A percentile compares a stretch with the other conserved stretches of the same genome.
These are phyloP conservation scores for Aleiodes testaceus DNA, from an alignment of 2,888 invertebrate species.

Conservation along the genomic window DNA sequence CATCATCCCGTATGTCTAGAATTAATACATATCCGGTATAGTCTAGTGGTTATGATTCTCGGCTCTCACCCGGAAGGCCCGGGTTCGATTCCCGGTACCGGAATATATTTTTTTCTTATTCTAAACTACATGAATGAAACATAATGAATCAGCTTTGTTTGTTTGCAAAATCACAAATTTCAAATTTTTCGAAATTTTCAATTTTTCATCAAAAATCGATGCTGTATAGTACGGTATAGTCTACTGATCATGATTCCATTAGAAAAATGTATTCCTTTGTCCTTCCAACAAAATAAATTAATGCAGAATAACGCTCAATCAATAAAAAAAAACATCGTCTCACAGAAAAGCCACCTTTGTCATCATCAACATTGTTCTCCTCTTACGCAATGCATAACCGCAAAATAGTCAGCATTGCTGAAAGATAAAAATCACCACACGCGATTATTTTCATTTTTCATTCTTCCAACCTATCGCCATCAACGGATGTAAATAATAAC, in stretches of 20 bases:
- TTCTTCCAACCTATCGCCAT: neutral
- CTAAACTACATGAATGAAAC: too few relatives aligned
- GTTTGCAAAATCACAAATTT: too few relatives aligned
- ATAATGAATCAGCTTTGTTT: too few relatives aligned
- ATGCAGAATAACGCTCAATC: too few relatives aligned
- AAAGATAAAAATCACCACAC: constrained; percentile 1
- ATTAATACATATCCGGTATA: constrained; percentile 3
- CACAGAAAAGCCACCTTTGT: neutral
- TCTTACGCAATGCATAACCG: constrained; percentile 3
- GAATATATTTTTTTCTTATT: constrained; percentile 7
- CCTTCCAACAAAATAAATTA: too few relatives aligned
- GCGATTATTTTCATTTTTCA: neutral
- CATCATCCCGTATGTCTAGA: too few relatives aligned
- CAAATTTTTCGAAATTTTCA: too few relatives aligned
- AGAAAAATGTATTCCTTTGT: too few relatives aligned
- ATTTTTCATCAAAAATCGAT: too few relatives aligned
- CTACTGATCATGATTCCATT: too few relatives aligned
- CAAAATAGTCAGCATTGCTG: neutral
- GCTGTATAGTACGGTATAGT: too few relatives aligned
- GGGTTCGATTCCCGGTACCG: constrained; percentile 28
- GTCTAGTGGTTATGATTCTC: constrained; percentile 16
- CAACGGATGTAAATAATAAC: constrained; percentile 5
- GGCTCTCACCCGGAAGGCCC: constrained; percentile 28
- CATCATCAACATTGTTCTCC: constrained; percentile 5
- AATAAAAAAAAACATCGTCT: too few relatives aligned